These are phyloP conservation scores for Tetranychus truncatus DNA, from an alignment of 2,888 invertebrate species.

Conservation along the genomic window DNA sequence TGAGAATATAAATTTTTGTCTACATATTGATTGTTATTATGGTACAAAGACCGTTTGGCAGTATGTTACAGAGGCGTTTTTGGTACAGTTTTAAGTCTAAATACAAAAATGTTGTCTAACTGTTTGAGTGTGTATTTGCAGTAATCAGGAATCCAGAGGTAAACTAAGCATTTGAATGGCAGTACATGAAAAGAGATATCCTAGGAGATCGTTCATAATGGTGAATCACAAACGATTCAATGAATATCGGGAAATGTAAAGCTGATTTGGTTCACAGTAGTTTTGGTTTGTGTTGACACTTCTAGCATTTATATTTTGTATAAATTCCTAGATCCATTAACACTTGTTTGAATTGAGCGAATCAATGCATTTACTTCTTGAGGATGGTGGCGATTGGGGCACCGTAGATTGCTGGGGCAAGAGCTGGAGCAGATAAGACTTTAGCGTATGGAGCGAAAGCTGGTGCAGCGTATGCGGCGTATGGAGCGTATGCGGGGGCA, in stretches of 20 bases:
- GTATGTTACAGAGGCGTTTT: neutral
- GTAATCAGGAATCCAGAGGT: neutral
- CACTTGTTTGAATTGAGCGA: neutral
- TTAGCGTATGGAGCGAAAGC: conserved; percentile 8
- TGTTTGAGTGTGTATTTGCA: neutral
- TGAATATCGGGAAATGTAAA: too few species aligned
- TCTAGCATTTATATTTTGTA: too few species aligned
- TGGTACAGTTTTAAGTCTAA: neutral
- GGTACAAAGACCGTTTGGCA: neutral
- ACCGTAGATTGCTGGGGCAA: neutral
- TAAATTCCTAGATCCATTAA: neutral
- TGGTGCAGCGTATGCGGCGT: neutral
- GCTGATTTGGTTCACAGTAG: too few species aligned
- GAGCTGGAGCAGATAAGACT: neutral
- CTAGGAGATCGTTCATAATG: neutral
- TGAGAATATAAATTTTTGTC: neutral
- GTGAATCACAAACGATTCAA: too few species aligned
- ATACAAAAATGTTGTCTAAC: neutral
- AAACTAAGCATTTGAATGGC: neutral
- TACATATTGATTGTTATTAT: neutral
- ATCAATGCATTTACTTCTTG: conserved; percentile 1
- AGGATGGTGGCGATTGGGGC: conserved; percentile 5
- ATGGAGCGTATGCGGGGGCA: conserved; percentile 3
- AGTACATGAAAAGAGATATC: neutral
- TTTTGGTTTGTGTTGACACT: too few species aligned